Conservation (phyloP, 1,140 invertebrate genomes). For the Achroia grisella region DNA sequence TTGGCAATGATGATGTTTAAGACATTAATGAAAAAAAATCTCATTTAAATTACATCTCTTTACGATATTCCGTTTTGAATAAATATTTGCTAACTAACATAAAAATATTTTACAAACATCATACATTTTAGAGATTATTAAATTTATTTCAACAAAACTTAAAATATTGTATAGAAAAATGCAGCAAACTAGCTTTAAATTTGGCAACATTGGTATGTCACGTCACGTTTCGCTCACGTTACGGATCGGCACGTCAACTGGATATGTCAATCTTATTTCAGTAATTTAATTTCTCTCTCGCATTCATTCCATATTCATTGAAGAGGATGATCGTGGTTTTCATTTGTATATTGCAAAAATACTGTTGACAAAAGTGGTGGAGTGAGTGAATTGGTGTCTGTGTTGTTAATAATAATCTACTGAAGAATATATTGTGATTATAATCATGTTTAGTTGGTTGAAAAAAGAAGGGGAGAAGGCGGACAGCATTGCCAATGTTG, state of each 20-base stretch:
- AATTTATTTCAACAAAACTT: too few relatives aligned
- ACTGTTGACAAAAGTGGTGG: constrained; percentile 26
- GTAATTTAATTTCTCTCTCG: too few relatives aligned
- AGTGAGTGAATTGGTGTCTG: constrained; percentile 47
- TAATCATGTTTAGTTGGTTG: constrained; percentile 90
- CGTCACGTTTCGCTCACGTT: neutral
- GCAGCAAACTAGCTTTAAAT: neutral
- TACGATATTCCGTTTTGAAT: too few relatives aligned
- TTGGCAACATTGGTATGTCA: neutral
- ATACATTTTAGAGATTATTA: too few relatives aligned
- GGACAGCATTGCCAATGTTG: constrained; percentile 91
- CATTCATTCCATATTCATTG: constrained; percentile 32
- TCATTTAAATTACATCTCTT: too few relatives aligned
- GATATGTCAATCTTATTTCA: neutral
- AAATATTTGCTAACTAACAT: too few relatives aligned
- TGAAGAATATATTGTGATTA: constrained; percentile 11
- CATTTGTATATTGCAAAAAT: constrained; percentile 7
- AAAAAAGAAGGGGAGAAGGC: constrained; percentile 86
- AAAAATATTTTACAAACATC: too few relatives aligned
- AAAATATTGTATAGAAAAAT: too few relatives aligned
- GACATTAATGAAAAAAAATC: too few relatives aligned
- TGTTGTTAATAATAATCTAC: constrained; percentile 16
- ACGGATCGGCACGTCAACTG: constrained; percentile 7
- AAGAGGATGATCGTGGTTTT: constrained; percentile 52
- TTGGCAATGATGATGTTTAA: too few relatives aligned